Conservation (phyloP, 2,113 vertebrate genomes). For the Seriola quinqueradiata region DNA sequence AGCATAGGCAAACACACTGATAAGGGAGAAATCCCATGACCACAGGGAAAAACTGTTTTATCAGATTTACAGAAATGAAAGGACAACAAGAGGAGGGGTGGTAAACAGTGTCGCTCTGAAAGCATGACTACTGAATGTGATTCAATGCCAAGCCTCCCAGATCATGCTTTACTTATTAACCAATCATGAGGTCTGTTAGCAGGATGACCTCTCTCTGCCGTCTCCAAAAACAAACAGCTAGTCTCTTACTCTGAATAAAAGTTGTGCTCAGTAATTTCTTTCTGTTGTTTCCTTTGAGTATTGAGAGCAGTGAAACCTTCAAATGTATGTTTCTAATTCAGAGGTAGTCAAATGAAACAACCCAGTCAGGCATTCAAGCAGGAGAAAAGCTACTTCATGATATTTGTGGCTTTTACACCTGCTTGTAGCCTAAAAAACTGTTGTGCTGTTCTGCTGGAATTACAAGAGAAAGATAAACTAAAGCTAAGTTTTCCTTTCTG, state of each 20-base stretch:
- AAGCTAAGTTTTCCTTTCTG: not conserved
- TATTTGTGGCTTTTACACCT: conserved; percentile 1
- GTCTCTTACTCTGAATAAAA: not conserved
- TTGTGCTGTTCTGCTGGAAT: not conserved
- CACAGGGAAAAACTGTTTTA: conserved; percentile 49
- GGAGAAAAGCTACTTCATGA: not conserved
- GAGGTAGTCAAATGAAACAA: conserved; percentile 14
- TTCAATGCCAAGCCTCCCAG: conserved; percentile 70
- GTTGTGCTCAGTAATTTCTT: not conserved
- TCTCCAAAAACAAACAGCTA: conserved; percentile 38
- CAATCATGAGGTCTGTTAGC: conserved; percentile 74
- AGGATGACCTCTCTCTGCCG: conserved; percentile 47
- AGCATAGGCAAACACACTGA: conserved; percentile 47
- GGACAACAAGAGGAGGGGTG: conserved; percentile 58
- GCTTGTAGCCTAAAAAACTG: not conserved
- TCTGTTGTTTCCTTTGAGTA: conserved; percentile 12
- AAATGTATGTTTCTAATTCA: conserved; percentile 10
- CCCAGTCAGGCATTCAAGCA: not conserved
- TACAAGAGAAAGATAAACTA: not conserved
- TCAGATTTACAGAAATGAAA: conserved; percentile 77
- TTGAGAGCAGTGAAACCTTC: not conserved
- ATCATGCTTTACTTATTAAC: conserved; percentile 84
- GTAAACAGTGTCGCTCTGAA: conserved; percentile 63
- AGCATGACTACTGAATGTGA: conserved; percentile 64
- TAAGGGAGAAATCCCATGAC: conserved; percentile 70